Evolutionary conservation across 2,113 vertebrate species (phyloP).

Genomic region (Gnathochromis pfefferi): DNA sequence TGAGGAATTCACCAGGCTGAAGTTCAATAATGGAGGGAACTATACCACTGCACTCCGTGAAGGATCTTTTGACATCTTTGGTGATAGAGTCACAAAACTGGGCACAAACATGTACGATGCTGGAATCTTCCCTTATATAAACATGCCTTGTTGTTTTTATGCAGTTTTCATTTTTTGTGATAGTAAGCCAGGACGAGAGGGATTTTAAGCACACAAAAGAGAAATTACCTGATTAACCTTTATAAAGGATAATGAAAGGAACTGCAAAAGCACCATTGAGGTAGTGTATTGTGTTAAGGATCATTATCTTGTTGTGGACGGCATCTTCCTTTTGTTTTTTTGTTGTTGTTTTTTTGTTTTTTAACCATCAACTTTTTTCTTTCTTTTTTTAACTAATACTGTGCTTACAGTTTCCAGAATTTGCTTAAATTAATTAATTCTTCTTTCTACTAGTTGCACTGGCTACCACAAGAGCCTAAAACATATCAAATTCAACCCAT

Average conservation of each 20-base stretch:
- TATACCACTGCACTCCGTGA: constrained; percentile 79
- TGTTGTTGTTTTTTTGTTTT: not conserved
- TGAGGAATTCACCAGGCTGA: constrained; percentile 76
- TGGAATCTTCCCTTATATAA: not conserved
- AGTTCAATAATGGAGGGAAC: constrained; percentile 81
- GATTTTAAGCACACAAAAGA: not conserved
- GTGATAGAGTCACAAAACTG: constrained; percentile 89
- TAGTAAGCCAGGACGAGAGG: not conserved
- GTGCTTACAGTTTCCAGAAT: not conserved
- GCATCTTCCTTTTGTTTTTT: accelerated
- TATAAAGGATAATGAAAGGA: not conserved
- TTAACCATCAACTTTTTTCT: not conserved
- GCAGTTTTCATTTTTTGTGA: not conserved
- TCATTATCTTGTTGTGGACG: not conserved
- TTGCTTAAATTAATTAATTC: not conserved
- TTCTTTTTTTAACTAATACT: not conserved
- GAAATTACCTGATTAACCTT: not conserved
- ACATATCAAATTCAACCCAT: not conserved
- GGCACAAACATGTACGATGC: constrained; percentile 93
- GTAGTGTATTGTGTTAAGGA: not conserved
- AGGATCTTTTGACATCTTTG: constrained; percentile 91
- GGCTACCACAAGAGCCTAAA: not conserved
- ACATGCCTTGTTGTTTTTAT: not conserved
- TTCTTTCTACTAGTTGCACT: not conserved
- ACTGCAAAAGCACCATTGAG: not conserved